phyloP scores from a whole-genome alignment of 2,888 invertebrate species.

The Oxyteleia sp. region DNA sequence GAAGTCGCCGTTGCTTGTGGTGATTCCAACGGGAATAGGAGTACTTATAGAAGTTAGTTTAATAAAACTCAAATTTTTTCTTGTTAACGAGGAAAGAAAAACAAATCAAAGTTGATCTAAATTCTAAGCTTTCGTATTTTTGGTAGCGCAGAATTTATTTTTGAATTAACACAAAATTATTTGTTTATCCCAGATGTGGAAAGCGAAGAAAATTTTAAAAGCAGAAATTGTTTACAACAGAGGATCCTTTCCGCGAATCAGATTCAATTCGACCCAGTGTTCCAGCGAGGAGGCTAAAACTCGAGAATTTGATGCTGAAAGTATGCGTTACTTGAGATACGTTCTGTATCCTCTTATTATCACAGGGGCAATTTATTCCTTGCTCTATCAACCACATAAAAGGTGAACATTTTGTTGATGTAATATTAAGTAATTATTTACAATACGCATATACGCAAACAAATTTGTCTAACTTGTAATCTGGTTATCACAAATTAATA shows the following conservation, averaged over 20 bases:
- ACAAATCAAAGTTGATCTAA: too few species aligned
- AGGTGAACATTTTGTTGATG: too few species aligned
- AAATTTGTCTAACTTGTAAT: too few species aligned
- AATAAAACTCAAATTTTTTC: background rate
- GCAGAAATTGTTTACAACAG: conserved; percentile 89
- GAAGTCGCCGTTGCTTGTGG: conserved; percentile 95
- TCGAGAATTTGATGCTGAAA: conserved; percentile 95
- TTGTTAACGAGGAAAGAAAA: too few species aligned
- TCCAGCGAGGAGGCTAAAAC: conserved; percentile 93
- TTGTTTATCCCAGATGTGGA: conserved; percentile 99
- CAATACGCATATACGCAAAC: too few species aligned
- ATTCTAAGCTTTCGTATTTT: too few species aligned
- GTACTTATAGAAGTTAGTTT: conserved; percentile 94
- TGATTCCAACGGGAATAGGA: conserved; percentile 95
- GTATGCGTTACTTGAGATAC: conserved; percentile 96
- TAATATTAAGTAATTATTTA: too few species aligned
- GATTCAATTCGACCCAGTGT: conserved; percentile 85
- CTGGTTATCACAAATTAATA: too few species aligned
- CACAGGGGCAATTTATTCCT: conserved; percentile 96
- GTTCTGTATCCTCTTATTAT: conserved; percentile 96
- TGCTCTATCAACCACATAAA: conserved; percentile 97
- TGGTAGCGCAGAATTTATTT: too few species aligned
- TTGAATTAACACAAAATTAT: too few species aligned
- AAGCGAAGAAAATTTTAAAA: conserved; percentile 96
- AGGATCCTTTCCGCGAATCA: conserved; percentile 84